Evolutionary conservation across 1,140 invertebrate species (phyloP).

Genomic region (Monochamus saltuarius): DNA sequence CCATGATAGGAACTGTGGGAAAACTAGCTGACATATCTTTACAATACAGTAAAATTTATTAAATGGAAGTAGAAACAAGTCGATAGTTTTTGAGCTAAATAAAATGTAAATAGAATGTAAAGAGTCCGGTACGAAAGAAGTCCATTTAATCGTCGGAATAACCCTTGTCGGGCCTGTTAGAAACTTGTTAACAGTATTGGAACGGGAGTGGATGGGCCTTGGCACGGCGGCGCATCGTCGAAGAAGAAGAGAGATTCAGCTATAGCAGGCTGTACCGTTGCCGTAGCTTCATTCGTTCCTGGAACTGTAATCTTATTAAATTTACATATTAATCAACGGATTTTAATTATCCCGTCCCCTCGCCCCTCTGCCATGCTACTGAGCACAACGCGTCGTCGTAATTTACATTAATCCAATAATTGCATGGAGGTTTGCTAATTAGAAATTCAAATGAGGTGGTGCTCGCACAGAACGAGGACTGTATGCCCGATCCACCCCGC

Average conservation of each 20-base stretch:
- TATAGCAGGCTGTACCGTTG: constrained; percentile 20
- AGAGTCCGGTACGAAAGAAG: not conserved
- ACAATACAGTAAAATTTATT: no score
- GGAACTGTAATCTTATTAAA: constrained; percentile 92
- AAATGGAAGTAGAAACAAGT: no score
- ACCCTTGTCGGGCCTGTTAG: constrained; percentile 19
- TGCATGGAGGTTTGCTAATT: constrained; percentile 88
- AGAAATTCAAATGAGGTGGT: constrained; percentile 89
- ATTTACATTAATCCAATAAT: constrained; percentile 94
- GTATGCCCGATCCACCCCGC: constrained; percentile 42
- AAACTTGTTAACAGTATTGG: constrained; percentile 29
- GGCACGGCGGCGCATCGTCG: not conserved
- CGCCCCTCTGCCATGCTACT: constrained; percentile 45
- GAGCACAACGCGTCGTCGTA: constrained; percentile 69
- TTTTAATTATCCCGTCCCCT: constrained; percentile 80
- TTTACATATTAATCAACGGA: constrained; percentile 97
- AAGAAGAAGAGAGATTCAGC: not conserved
- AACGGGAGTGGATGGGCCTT: constrained; percentile 10
- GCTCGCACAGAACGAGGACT: constrained; percentile 52
- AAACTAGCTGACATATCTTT: no score
- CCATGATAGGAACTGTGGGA: no score
- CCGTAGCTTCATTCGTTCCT: constrained; percentile 56
- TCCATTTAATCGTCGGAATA: constrained; percentile 7
- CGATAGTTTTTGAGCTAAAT: no score
- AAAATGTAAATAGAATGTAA: not conserved